A percentile compares a stretch with the other conserved stretches of the same genome.
phyloP scores from a whole-genome alignment of 2,888 invertebrate species.

The Camptogramma bilineatum region DNA sequence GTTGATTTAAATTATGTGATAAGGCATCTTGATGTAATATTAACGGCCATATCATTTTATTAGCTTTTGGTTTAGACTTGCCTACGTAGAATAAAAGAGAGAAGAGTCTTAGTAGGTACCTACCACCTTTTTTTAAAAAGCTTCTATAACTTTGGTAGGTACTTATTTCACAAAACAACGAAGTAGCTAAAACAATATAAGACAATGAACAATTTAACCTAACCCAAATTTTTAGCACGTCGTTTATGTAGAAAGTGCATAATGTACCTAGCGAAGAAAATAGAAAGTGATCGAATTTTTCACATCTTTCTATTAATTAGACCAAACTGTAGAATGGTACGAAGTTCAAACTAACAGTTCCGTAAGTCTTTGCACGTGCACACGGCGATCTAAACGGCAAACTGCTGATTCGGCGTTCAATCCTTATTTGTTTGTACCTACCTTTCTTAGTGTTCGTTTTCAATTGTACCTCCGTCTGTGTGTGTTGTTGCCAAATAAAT shows the following conservation, averaged over 20 bases:
- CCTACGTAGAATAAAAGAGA: not conserved
- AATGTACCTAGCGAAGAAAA: constrained; percentile 37
- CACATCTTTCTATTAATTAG: constrained; percentile 40
- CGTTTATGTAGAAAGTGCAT: constrained; percentile 42
- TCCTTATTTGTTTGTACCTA: too few relatives aligned
- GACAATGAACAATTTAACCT: too few relatives aligned
- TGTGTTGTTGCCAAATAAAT: too few relatives aligned
- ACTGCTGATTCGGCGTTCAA: not conserved
- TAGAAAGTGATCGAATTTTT: constrained; percentile 45
- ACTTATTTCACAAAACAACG: too few relatives aligned
- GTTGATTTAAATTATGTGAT: not conserved
- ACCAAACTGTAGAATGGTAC: constrained; percentile 6
- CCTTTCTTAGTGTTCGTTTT: too few relatives aligned
- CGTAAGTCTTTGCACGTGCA: constrained; percentile 10
- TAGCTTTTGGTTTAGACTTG: not conserved
- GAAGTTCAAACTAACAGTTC: constrained; percentile 38
- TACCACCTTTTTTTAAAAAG: too few relatives aligned
- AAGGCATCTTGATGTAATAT: constrained; percentile 1
- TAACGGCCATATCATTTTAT: not conserved
- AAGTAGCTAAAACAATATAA: too few relatives aligned
- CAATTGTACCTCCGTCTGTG: too few relatives aligned
- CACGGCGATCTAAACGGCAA: not conserved
- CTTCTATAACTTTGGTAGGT: too few relatives aligned
- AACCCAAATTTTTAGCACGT: too few relatives aligned
- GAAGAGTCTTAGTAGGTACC: too few relatives aligned